A percentile compares a stretch with the other conserved stretches of the same genome.
Evolutionary conservation across 2,113 vertebrate species (phyloP).

Genomic region (Tupaia chinensis): DNA sequence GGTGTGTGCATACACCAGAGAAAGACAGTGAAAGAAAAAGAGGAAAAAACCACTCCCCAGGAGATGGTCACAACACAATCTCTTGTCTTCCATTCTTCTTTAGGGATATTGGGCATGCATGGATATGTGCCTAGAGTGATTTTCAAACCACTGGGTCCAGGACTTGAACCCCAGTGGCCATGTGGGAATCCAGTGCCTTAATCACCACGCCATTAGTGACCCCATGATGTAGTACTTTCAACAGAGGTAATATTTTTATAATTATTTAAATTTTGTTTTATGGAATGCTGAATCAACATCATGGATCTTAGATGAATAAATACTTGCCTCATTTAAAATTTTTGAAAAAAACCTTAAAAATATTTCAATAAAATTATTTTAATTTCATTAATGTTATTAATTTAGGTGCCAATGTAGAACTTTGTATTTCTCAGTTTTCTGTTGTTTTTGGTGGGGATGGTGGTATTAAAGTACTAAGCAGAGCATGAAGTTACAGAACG

Average conservation of each 20-base stretch:
- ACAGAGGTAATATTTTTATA: not conserved
- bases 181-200: too few relatives aligned
- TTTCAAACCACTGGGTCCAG: too few relatives aligned
- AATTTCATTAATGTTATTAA: not conserved
- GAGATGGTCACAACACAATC: too few relatives aligned
- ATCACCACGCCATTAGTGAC: too few relatives aligned
- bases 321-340: not conserved
- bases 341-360: too few relatives aligned
- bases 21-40: too few relatives aligned
- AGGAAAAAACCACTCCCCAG: too few relatives aligned
- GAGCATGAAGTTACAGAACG: not conserved
- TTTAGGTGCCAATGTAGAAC: not conserved
- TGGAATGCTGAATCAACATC: not conserved
- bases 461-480: not conserved
- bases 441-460: not conserved
- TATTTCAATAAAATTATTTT: not conserved
- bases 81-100: too few relatives aligned
- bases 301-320: not conserved
- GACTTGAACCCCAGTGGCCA: too few relatives aligned
- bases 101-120: too few relatives aligned
- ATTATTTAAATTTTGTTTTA: not conserved
- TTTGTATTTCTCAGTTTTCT: not conserved
- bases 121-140: too few relatives aligned
- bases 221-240: not conserved
- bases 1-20: too few relatives aligned